phyloP scores from a whole-genome alignment of 2,797 vertebrate genomes.

The Parauchenoglanis punctatus region DNA sequence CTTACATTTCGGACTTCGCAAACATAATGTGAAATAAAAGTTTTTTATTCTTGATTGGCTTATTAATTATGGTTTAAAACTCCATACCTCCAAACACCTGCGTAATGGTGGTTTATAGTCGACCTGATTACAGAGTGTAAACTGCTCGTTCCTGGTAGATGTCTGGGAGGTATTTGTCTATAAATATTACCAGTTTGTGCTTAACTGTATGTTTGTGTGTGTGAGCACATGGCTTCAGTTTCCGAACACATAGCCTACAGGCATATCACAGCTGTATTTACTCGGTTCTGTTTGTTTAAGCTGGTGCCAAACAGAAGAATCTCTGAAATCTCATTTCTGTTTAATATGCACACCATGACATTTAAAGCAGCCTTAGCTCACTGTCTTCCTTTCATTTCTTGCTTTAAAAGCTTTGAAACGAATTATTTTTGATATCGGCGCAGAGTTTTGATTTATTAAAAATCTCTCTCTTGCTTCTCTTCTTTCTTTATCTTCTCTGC shows the following conservation, averaged over 20 bases:
- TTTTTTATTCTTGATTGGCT: not conserved
- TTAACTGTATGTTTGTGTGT: slow-evolving; percentile 19
- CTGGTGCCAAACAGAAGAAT: not conserved
- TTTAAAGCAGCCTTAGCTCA: not conserved
- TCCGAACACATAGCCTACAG: not conserved
- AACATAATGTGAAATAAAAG: not conserved
- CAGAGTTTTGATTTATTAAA: not conserved
- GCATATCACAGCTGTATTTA: slow-evolving; percentile 10
- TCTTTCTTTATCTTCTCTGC: slow-evolving; percentile 1
- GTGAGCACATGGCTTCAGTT: not conserved
- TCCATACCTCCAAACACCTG: not conserved
- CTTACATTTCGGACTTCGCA: not conserved
- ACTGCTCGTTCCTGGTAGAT: not conserved
- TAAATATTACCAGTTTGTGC: not conserved
- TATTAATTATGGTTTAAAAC: too few species aligned
- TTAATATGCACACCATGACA: not conserved
- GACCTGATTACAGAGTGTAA: not conserved
- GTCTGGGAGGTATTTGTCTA: not conserved
- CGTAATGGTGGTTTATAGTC: not conserved
- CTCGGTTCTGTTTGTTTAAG: slow-evolving; percentile 22
- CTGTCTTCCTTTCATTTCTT: not conserved
- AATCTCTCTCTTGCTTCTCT: not conserved
- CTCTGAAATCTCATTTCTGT: not conserved
- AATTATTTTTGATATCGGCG: not conserved
- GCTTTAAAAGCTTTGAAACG: not conserved